These are phyloP conservation scores for Acrocephalus scirpaceus DNA, from an alignment of 2,797 vertebrate species.

Conservation along the genomic window DNA sequence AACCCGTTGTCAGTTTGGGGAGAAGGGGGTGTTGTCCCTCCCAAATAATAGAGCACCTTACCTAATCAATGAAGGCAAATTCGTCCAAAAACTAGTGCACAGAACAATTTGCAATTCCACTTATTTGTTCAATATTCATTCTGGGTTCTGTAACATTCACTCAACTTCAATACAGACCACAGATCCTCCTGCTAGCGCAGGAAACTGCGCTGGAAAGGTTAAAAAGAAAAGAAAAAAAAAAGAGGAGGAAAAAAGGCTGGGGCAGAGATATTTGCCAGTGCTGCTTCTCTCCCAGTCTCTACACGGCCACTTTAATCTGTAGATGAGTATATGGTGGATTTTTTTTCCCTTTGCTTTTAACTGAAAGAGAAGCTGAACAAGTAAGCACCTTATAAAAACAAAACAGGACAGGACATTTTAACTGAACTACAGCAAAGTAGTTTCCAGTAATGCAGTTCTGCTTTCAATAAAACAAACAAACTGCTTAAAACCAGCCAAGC, in stretches of 20 bases:
- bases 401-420: constrained; percentile 79
- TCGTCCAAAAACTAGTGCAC: constrained; percentile 4
- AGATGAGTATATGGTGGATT: constrained; percentile 3
- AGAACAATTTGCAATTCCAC: constrained; percentile 38
- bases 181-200: neutral
- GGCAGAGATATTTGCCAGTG: constrained; percentile 11
- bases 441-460: constrained; percentile 79
- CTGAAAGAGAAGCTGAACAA: constrained; percentile 50
- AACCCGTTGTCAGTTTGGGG: constrained; percentile 69
- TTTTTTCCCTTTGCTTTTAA: neutral
- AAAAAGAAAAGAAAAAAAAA: neutral
- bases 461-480: constrained; percentile 87
- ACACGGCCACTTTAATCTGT: neutral
- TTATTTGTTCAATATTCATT: constrained; percentile 40
- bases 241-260: neutral
- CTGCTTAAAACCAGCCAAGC: constrained; percentile 75
- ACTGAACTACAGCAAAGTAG: constrained; percentile 81
- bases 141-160: constrained; percentile 6
- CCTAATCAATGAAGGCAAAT: constrained; percentile 63
- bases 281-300: neutral
- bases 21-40: constrained; percentile 22
- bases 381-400: constrained; percentile 68
- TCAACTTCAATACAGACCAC: constrained; percentile 51
- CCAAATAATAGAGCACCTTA: constrained; percentile 64
- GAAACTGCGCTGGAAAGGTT: constrained; percentile 25